Evolutionary conservation across 1,140 invertebrate species (phyloP).

Genomic region (Neodiprion pinetum): DNA sequence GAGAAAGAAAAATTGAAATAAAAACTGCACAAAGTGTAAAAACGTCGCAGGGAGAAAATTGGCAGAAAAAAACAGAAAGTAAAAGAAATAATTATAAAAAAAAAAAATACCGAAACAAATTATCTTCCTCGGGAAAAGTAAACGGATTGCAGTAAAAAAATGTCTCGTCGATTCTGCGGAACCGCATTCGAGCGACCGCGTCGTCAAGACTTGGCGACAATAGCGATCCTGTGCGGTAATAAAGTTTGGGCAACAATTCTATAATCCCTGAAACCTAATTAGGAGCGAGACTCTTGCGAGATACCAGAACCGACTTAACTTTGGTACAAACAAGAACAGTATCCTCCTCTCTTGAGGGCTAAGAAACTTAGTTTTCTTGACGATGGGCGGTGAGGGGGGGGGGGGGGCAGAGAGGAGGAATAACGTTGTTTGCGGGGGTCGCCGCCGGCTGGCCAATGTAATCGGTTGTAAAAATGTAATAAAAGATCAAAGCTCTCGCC

Average conservation of each 20-base stretch:
- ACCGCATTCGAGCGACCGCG: too few relatives aligned
- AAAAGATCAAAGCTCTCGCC: conserved; percentile 51
- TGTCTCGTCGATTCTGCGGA: too few relatives aligned
- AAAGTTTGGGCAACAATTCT: conserved; percentile 58
- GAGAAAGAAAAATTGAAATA: too few relatives aligned
- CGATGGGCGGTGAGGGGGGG: neutral
- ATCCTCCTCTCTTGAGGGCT: conserved; percentile 42
- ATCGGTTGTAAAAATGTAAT: conserved; percentile 59
- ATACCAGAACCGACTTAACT: conserved; percentile 48
- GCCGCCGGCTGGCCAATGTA: conserved; percentile 52
- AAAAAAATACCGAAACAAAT: too few relatives aligned
- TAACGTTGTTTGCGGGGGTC: conserved; percentile 39
- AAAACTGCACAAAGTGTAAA: too few relatives aligned
- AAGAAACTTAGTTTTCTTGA: conserved; percentile 45
- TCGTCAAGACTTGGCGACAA: conserved; percentile 12
- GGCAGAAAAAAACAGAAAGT: too few relatives aligned
- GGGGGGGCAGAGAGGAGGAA: neutral
- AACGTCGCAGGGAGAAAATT: too few relatives aligned
- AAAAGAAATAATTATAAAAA: too few relatives aligned
- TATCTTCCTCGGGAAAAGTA: too few relatives aligned
- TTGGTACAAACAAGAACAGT: conserved; percentile 54
- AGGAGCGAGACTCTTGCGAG: conserved; percentile 40
- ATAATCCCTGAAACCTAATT: conserved; percentile 59
- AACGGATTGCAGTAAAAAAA: too few relatives aligned
- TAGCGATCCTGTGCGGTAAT: conserved; percentile 46